Evolutionary conservation across 2,888 invertebrate genomes (phyloP).

Genomic region (Atethmia centrago): DNA sequence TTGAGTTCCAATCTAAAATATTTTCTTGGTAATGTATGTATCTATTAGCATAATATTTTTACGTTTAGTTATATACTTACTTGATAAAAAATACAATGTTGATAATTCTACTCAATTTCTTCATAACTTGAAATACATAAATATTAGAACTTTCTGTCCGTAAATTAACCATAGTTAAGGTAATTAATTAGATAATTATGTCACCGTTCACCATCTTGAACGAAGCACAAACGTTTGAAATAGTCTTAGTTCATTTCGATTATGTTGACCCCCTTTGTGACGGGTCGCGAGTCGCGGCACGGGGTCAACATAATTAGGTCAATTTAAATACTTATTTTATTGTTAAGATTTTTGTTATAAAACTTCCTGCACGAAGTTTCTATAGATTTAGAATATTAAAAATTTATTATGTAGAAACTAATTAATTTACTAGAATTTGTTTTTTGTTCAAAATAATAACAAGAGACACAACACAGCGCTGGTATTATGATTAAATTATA

Average conservation of each 20-base stretch:
- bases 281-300: neutral
- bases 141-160: constrained; percentile 22
- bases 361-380: neutral
- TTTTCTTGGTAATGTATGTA: too few species aligned
- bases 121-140: constrained; percentile 33
- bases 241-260: neutral
- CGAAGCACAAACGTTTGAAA: neutral
- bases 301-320: constrained; percentile 41
- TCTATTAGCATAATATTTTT: neutral
- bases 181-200: neutral
- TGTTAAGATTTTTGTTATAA: neutral
- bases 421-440: neutral
- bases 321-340: neutral
- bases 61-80: constrained; percentile 19
- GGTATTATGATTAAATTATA: neutral
- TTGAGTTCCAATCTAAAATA: too few species aligned
- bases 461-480: constrained; percentile 10
- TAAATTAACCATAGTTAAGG: constrained; percentile 33
- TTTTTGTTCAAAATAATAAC: constrained; percentile 1
- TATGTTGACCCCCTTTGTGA: constrained; percentile 4
- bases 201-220: neutral
- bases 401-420: constrained; percentile 11
- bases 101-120: constrained; percentile 58
- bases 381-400: neutral
- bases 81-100: constrained; percentile 13